Percentiles rank a stretch among this genome's conserved stretches.
phyloP scores from a whole-genome alignment of 2,113 vertebrate species.

The Globicephala melas region DNA sequence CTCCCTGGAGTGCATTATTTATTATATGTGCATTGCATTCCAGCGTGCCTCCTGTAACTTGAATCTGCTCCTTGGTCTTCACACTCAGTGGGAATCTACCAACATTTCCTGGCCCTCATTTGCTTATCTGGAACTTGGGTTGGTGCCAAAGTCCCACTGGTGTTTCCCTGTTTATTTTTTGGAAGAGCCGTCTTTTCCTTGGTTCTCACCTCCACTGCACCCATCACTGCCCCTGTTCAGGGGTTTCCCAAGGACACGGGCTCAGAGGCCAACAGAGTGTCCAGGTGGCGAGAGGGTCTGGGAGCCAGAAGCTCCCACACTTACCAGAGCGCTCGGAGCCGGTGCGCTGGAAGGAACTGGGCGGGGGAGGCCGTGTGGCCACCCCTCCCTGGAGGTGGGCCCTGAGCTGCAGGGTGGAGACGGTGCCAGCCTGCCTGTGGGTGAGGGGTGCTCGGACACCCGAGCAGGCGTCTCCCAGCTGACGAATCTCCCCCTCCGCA shows the following conservation, averaged over 20 bases:
- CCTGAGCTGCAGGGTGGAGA: background rate
- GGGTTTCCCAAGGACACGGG: too few relatives aligned
- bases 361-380: fast-evolving
- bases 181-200: background rate
- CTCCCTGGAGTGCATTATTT: background rate
- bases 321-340: background rate
- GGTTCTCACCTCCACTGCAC: background rate
- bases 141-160: background rate
- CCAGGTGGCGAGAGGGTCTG: background rate
- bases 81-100: background rate
- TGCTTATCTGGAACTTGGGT: background rate
- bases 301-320: fast-evolving
- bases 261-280: fast-evolving
- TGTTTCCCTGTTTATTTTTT: background rate
- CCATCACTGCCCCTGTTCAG: background rate
- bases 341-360: background rate
- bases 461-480: background rate
- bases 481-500: slow-evolving; percentile 69
- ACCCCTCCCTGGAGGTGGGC: background rate
- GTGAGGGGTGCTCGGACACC: background rate
- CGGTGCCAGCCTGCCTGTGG: fast-evolving
- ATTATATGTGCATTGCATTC: too few relatives aligned
- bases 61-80: background rate
- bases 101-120: background rate
- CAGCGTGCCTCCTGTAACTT: background rate